phyloP scores from a whole-genome alignment of 2,888 invertebrate genomes.

The Psylliodes chrysocephalus region DNA sequence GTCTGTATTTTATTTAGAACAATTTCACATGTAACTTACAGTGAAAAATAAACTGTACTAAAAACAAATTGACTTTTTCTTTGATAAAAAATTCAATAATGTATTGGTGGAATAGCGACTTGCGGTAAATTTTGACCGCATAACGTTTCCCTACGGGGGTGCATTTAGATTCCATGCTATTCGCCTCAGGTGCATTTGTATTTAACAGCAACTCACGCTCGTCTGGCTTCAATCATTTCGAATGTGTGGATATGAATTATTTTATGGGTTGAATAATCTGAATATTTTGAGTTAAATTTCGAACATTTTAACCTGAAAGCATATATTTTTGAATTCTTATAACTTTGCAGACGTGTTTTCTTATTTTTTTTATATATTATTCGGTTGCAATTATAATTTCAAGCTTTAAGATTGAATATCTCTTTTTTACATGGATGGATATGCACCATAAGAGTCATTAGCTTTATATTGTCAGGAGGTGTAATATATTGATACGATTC shows the following conservation, averaged over 20 bases:
- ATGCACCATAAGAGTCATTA: too few relatives aligned
- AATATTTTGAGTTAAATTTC: conserved; percentile 3
- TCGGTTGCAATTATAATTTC: too few relatives aligned
- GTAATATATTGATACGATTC: too few relatives aligned
- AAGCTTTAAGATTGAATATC: too few relatives aligned
- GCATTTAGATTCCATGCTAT: conserved; percentile 10
- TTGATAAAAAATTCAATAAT: conserved; percentile 7
- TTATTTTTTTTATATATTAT: too few relatives aligned
- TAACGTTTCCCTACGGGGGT: conserved; percentile 6
- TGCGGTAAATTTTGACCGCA: conserved; percentile 9
- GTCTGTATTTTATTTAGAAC: too few relatives aligned
- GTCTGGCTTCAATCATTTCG: conserved; percentile 22
- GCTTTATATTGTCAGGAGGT: too few relatives aligned
- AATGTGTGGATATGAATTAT: conserved; percentile 27
- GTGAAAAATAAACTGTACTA: too few relatives aligned
- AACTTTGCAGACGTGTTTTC: not conserved
- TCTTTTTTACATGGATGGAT: too few relatives aligned
- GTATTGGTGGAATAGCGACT: conserved; percentile 4
- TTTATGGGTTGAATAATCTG: conserved; percentile 10
- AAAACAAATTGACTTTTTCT: conserved; percentile 6
- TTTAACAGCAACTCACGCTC: conserved; percentile 20
- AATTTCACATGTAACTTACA: too few relatives aligned
- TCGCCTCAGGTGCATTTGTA: conserved; percentile 16
- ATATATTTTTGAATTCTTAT: not conserved
- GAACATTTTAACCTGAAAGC: not conserved